These are phyloP conservation scores for Minunthozetes semirufus DNA, from an alignment of 2,888 invertebrate species.

Conservation along the genomic window DNA sequence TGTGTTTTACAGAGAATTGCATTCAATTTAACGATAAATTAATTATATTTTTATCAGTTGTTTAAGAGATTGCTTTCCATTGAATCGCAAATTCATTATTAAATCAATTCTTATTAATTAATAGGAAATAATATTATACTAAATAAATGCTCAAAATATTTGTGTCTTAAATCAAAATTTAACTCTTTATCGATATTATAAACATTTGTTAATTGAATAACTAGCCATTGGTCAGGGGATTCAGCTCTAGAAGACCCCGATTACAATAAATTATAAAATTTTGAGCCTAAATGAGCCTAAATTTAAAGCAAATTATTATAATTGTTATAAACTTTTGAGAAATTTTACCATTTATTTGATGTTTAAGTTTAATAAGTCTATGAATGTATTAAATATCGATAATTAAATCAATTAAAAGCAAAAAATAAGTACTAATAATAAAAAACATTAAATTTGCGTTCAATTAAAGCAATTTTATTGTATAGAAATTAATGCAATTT, in stretches of 20 bases:
- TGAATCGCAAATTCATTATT: not conserved
- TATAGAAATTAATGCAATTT: not conserved
- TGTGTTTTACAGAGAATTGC: not conserved
- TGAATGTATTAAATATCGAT: too few relatives aligned
- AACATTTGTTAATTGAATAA: not conserved
- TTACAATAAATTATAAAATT: too few relatives aligned
- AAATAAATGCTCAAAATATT: constrained; percentile 20
- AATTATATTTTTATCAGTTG: not conserved
- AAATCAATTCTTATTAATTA: constrained; percentile 18
- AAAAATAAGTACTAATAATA: not conserved
- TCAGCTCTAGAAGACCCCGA: too few relatives aligned
- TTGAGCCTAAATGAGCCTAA: too few relatives aligned
- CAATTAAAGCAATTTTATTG: not conserved
- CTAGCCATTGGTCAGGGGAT: not conserved
- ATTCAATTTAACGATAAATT: not conserved
- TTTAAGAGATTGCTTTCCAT: not conserved
- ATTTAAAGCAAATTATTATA: too few relatives aligned
- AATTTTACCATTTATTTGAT: too few relatives aligned
- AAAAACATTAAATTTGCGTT: too few relatives aligned
- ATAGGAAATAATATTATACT: constrained; percentile 21
- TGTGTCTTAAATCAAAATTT: not conserved
- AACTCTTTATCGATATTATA: not conserved
- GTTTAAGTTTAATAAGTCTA: too few relatives aligned
- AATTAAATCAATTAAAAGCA: not conserved
- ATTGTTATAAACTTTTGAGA: too few relatives aligned